Evolutionary conservation across 1,140 invertebrate species (phyloP).

Genomic region (Drosophila mayri): DNA sequence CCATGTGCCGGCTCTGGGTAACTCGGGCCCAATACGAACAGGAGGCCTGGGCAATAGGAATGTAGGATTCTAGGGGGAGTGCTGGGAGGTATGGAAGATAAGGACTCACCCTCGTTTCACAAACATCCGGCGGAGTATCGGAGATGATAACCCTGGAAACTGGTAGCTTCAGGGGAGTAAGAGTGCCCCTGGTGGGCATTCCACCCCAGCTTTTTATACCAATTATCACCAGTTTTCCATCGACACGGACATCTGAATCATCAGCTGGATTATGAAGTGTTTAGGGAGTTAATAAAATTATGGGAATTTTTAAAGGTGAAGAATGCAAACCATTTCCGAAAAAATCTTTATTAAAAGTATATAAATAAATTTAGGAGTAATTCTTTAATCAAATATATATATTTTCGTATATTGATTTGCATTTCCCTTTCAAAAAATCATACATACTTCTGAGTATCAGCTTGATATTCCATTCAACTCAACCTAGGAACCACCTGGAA

Average conservation of each 20-base stretch:
- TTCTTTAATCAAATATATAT: too few relatives aligned
- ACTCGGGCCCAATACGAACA: slow-evolving; percentile 81
- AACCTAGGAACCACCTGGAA: slow-evolving; percentile 31
- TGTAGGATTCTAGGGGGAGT: not conserved
- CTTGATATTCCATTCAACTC: slow-evolving; percentile 59
- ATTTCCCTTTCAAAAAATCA: not conserved
- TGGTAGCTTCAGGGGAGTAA: slow-evolving; percentile 84
- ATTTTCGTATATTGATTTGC: not conserved
- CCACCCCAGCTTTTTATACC: slow-evolving; percentile 87
- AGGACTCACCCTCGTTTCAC: slow-evolving; percentile 84
- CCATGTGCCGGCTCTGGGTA: slow-evolving; percentile 87
- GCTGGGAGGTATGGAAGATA: not conserved
- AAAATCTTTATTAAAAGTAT: not conserved
- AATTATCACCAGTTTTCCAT: slow-evolving; percentile 49
- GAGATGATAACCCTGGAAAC: slow-evolving; percentile 86
- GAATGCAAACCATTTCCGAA: slow-evolving; percentile 1
- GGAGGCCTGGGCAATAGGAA: slow-evolving; percentile 23
- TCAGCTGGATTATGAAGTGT: slow-evolving; percentile 19
- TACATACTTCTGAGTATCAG: slow-evolving; percentile 4
- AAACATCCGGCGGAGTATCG: slow-evolving; percentile 86
- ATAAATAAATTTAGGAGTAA: not conserved
- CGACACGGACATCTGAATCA: slow-evolving; percentile 18
- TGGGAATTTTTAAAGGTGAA: not conserved
- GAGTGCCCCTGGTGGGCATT: slow-evolving; percentile 84
- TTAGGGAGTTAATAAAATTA: not conserved